Evolutionary conservation across 1,140 invertebrate genomes (phyloP).

Genomic region (Drosophila watanabei): DNA sequence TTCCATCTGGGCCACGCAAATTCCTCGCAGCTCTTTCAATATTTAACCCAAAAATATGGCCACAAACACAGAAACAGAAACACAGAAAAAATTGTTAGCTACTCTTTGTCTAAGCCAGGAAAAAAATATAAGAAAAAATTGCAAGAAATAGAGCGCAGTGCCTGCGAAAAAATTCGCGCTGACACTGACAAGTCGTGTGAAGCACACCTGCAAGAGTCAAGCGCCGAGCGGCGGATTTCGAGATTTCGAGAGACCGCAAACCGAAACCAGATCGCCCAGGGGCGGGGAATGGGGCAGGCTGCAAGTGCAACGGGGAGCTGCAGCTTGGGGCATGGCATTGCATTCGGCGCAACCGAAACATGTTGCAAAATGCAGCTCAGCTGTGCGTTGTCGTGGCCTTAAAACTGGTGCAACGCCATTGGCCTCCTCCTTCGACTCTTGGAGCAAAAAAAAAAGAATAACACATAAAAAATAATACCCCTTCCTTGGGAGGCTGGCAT

Average conservation of each 20-base stretch:
- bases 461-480: not conserved
- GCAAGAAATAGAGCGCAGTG: constrained; percentile 32
- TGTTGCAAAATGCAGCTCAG: constrained; percentile 76
- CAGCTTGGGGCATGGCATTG: constrained; percentile 28
- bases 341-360: constrained; percentile 50
- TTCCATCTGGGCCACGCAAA: constrained; percentile 20
- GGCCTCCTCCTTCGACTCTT: constrained; percentile 50
- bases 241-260: constrained; percentile 63
- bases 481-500: constrained; percentile 54
- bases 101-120: constrained; percentile 37
- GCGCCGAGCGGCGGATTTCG: constrained; percentile 44
- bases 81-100: constrained; percentile 13
- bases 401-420: constrained; percentile 81
- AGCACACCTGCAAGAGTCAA: constrained; percentile 80
- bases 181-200: constrained; percentile 83
- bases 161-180: constrained; percentile 54
- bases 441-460: not conserved
- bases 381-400: constrained; percentile 69
- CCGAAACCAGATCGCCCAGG: constrained; percentile 43
- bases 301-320: not conserved
- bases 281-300: constrained; percentile 6
- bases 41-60: constrained; percentile 45
- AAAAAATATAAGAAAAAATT: constrained; percentile 15
- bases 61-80: constrained; percentile 19
- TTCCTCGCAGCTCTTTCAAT: constrained; percentile 43